phyloP scores from a whole-genome alignment of 2,888 invertebrate species.

The Ganaspis brasiliensis region DNA sequence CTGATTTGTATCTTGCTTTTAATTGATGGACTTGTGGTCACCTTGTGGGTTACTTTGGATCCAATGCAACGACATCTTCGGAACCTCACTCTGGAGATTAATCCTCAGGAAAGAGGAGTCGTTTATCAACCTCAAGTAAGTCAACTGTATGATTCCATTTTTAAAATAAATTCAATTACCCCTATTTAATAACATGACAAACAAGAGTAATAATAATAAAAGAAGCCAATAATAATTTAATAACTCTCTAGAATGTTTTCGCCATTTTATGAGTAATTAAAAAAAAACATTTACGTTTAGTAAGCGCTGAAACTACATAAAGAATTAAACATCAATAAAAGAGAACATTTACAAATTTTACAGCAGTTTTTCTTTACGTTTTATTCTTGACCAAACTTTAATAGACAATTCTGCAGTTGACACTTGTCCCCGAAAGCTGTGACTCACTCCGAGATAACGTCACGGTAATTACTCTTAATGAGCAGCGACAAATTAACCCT shows the following conservation, averaged over 20 bases:
- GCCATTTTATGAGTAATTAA: too few relatives aligned
- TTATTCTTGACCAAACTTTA: not conserved
- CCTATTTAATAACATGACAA: not conserved
- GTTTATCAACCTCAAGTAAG: slow-evolving; percentile 92
- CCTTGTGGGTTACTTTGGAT: slow-evolving; percentile 92
- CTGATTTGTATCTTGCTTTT: slow-evolving; percentile 91
- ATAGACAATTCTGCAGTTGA: slow-evolving; percentile 3
- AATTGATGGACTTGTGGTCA: slow-evolving; percentile 91
- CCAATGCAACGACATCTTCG: slow-evolving; percentile 93
- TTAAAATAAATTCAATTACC: too few relatives aligned
- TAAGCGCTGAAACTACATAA: not conserved
- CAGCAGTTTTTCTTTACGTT: not conserved
- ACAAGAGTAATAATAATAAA: slow-evolving; percentile 19
- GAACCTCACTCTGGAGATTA: slow-evolving; percentile 91
- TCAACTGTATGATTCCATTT: not conserved
- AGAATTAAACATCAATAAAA: not conserved
- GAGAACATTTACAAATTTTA: not conserved
- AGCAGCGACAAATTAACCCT: slow-evolving; percentile 59
- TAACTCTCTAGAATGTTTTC: too few relatives aligned
- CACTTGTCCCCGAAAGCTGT: slow-evolving; percentile 11
- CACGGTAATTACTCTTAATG: slow-evolving; percentile 52
- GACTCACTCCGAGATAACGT: not conserved
- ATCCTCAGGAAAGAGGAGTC: slow-evolving; percentile 88
- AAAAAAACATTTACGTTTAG: too few relatives aligned
- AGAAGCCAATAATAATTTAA: too few relatives aligned